Conservation (phyloP, 2,888 invertebrate species). For the Protonemura montana region DNA sequence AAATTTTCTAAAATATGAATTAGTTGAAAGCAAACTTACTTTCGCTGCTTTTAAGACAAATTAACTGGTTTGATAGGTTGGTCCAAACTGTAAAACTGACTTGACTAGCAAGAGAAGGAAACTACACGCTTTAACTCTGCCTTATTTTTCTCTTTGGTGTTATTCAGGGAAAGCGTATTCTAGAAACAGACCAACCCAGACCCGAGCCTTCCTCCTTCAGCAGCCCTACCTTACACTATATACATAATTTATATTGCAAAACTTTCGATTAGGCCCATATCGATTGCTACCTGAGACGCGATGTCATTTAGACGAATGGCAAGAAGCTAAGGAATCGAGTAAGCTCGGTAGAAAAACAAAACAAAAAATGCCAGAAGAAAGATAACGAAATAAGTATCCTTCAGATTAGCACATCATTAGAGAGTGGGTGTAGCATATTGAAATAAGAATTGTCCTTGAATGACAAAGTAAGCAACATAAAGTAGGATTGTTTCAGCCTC, state of each 20-base stretch:
- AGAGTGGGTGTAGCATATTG: neutral
- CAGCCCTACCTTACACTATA: neutral
- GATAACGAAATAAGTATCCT: neutral
- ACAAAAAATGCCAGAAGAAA: neutral
- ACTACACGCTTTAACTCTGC: neutral
- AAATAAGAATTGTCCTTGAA: too few species aligned
- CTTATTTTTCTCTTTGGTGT: neutral
- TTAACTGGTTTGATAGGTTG: too few species aligned
- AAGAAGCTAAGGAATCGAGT: neutral
- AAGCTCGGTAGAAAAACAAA: neutral
- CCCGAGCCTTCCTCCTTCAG: neutral
- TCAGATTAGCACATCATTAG: neutral
- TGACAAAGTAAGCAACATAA: too few species aligned
- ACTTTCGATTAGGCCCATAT: slow-evolving; percentile 28
- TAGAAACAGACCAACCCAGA: neutral
- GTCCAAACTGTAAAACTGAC: too few species aligned
- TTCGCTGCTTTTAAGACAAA: too few species aligned
- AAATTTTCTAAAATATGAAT: too few species aligned
- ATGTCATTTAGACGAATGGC: slow-evolving; percentile 21
- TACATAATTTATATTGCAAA: slow-evolving; percentile 29
- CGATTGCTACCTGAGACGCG: slow-evolving; percentile 17
- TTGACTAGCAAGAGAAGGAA: neutral
- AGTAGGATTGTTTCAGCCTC: too few species aligned
- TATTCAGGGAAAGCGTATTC: neutral
- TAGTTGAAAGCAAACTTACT: too few species aligned